Percentiles rank a stretch among this genome's conserved stretches.
These are phyloP conservation scores for Galaxea fascicularis DNA, from an alignment of 92 coral and sea anemone species.

Conservation along the genomic window DNA sequence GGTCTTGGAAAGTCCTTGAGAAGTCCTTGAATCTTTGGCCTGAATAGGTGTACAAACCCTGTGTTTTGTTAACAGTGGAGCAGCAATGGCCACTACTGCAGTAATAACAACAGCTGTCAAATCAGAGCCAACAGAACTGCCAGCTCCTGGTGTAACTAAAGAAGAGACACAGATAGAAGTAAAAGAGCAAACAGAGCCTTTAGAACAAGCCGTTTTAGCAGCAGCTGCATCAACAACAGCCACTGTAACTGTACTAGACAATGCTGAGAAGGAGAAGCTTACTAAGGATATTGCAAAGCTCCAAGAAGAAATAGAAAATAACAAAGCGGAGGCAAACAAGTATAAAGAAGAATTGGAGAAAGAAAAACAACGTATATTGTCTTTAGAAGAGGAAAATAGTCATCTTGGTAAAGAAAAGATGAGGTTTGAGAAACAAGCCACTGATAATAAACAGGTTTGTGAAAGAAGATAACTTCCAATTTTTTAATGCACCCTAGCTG, in stretches of 20 bases:
- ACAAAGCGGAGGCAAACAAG: constrained; percentile 68
- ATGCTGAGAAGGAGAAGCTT: constrained; percentile 71
- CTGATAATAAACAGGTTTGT: constrained; percentile 88
- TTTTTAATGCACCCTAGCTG: too few species aligned
- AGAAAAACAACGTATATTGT: constrained; percentile 65
- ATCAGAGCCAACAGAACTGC: constrained; percentile 50
- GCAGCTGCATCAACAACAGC: constrained; percentile 19
- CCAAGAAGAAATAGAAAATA: constrained; percentile 74
- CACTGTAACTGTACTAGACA: constrained; percentile 71
- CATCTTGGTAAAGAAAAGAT: constrained; percentile 82
- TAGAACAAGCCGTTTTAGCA: constrained; percentile 1
- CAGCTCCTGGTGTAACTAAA: constrained; percentile 27
- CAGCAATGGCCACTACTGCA: constrained; percentile 48
- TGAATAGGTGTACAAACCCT: too few species aligned
- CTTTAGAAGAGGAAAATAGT: constrained; percentile 75
- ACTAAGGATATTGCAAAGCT: constrained; percentile 60
- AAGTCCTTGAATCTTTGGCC: too few species aligned
- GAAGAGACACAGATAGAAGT: constrained; percentile 76
- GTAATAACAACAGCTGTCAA: constrained; percentile 58
- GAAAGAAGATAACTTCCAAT: neutral
- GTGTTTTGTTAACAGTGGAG: constrained; percentile 28
- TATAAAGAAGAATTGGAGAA: constrained; percentile 72
- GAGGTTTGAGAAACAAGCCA: constrained; percentile 89
- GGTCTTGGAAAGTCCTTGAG: too few species aligned
- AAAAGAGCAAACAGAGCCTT: constrained; percentile 56